phyloP scores from a whole-genome alignment of 2,888 invertebrate genomes.

The Platerodrilus igneus region DNA sequence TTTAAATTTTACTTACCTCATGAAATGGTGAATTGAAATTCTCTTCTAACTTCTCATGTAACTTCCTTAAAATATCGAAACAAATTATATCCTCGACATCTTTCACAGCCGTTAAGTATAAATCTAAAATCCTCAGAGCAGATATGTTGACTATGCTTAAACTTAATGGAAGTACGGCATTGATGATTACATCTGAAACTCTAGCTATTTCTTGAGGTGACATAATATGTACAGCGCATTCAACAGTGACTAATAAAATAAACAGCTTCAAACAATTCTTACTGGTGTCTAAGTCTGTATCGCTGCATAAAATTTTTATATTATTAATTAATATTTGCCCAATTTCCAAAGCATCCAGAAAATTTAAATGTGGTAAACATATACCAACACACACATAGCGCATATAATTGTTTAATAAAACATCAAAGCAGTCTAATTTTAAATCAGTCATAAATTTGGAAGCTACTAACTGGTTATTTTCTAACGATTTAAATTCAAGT shows the following conservation, averaged over 20 bases:
- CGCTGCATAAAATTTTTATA: conserved; percentile 28
- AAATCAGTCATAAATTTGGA: conserved; percentile 45
- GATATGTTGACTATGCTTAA: conserved; percentile 49
- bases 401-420: conserved; percentile 46
- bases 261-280: conserved; percentile 44
- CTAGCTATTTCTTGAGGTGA: background rate
- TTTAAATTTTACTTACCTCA: conserved; percentile 60
- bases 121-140: conserved; percentile 53
- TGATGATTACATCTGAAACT: conserved; percentile 47
- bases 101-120: conserved; percentile 52
- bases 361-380: conserved; percentile 54
- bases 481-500: conserved; percentile 53
- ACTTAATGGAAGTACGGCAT: conserved; percentile 49
- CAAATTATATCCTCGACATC: conserved; percentile 47
- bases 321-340: conserved; percentile 34
- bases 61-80: conserved; percentile 47
- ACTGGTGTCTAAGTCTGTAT: conserved; percentile 35
- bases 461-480: conserved; percentile 45
- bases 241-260: conserved; percentile 55
- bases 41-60: conserved; percentile 53
- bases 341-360: conserved; percentile 16
- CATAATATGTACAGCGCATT: conserved; percentile 55
- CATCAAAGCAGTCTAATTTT: conserved; percentile 42
- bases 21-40: conserved; percentile 67
- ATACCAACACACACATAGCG: conserved; percentile 51